phyloP scores from a whole-genome alignment of 2,888 invertebrate species.

The Ephialtes manifestator region DNA sequence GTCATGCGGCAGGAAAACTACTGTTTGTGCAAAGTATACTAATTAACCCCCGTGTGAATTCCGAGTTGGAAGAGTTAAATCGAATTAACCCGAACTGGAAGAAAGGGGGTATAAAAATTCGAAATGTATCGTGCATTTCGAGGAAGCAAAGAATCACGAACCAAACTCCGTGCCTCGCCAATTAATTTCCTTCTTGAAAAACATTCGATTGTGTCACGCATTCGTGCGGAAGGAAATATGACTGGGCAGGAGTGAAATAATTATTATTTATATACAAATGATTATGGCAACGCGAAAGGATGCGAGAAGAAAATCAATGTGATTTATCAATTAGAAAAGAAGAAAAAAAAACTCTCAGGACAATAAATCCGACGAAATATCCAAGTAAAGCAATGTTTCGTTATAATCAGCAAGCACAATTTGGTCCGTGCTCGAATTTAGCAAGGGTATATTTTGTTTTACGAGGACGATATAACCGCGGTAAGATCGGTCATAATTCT shows the following conservation, averaged over 20 bases:
- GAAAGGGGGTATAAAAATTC: slow-evolving; percentile 68
- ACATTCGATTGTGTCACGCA: slow-evolving; percentile 48
- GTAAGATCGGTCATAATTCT: slow-evolving; percentile 70
- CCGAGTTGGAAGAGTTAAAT: slow-evolving; percentile 84
- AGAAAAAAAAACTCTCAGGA: slow-evolving; percentile 24
- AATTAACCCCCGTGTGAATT: slow-evolving; percentile 72
- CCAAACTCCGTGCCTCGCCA: slow-evolving; percentile 67
- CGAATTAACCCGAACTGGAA: slow-evolving; percentile 84
- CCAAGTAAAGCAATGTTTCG: slow-evolving; percentile 17
- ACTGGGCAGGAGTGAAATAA: slow-evolving; percentile 30
- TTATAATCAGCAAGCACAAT: slow-evolving; percentile 61
- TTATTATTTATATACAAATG: slow-evolving; percentile 49
- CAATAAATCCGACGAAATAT: slow-evolving; percentile 1
- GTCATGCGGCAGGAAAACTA: slow-evolving; percentile 38
- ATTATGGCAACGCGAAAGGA: slow-evolving; percentile 54
- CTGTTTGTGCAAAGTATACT: slow-evolving; percentile 30
- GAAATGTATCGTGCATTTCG: slow-evolving; percentile 58
- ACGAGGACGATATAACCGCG: slow-evolving; percentile 59
- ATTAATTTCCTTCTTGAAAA: slow-evolving; percentile 76
- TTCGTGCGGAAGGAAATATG: slow-evolving; percentile 48
- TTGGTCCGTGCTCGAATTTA: slow-evolving; percentile 74
- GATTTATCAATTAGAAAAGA: not conserved
- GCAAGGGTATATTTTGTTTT: slow-evolving; percentile 51
- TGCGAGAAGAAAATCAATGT: slow-evolving; percentile 28
- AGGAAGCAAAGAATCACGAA: slow-evolving; percentile 49